Evolutionary conservation across 2,888 invertebrate species (phyloP).

Genomic region (Ctena decussata): DNA sequence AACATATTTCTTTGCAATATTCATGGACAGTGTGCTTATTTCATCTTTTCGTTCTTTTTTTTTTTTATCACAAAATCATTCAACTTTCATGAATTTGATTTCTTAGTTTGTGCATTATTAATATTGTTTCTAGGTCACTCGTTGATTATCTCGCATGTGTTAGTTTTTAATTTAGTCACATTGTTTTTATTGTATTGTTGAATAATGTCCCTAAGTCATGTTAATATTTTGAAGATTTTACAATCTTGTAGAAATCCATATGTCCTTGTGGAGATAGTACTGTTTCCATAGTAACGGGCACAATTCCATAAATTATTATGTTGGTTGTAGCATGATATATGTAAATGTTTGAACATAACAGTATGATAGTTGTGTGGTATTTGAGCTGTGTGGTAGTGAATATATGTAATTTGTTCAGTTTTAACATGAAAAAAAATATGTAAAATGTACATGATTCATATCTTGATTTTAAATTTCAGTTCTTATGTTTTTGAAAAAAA

Average conservation of each 20-base stretch:
- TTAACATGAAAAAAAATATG: too few species aligned
- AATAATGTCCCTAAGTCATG: constrained; percentile 62
- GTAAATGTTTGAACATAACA: not conserved
- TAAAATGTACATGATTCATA: too few species aligned
- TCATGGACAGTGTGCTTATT: not conserved
- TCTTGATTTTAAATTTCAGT: too few species aligned
- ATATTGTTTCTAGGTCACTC: too few species aligned
- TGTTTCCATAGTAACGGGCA: constrained; percentile 8
- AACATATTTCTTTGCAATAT: not conserved
- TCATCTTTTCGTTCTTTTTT: too few species aligned
- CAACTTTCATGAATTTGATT: too few species aligned
- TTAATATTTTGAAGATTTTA: constrained; percentile 42
- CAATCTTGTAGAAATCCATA: constrained; percentile 24
- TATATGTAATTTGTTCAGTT: not conserved
- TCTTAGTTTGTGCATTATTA: too few species aligned
- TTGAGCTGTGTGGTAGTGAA: not conserved
- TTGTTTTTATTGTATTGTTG: constrained; percentile 27
- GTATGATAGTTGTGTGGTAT: not conserved
- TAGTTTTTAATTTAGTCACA: not conserved
- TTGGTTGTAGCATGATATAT: not conserved
- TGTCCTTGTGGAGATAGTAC: not conserved
- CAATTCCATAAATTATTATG: constrained; percentile 7
- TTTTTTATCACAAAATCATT: too few species aligned
- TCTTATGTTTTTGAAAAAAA: too few species aligned
- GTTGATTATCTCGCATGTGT: not conserved